Base-by-base conservation (phyloP, 1,140 invertebrate genomes). In the Apocrypta bakeri region DNA sequence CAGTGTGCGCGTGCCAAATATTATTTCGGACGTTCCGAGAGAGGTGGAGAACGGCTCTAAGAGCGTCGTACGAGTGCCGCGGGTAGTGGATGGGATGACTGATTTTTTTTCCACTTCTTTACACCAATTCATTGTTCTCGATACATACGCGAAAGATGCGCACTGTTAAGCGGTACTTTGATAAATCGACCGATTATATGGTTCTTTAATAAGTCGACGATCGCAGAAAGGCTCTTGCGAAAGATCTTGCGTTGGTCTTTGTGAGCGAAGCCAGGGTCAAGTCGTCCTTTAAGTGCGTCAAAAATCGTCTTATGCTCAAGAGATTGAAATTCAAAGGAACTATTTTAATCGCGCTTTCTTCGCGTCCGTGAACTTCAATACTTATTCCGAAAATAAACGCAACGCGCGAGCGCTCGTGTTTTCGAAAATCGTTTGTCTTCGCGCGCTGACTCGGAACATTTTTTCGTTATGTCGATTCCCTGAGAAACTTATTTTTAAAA, bases 1-100 rank as follows among this genome's bases (percentile, higher is more conserved):
- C 48, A 56, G 48, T 56, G 21, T 56, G 40, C 72, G 17, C 40
- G 84, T 87, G 86, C 86, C 86, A 87, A 87, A 87, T 85, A 85
- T 87, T 87, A 87, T 87, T 87, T 87, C 82, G 84, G 82, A 85
- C 40, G 83, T 82, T 69, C 17, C 56, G 42, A 29, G 48, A 31
- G 63, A 25, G 63, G 63, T 29, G 63, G 63, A 66, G 27, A 66
- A 66, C 27, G 48, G 17, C 3, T 21, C 17, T 21, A 56, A n/a
- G 48, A 56, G 48, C 48, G 48, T 56, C 48, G 48, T 21, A 56
- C 48, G 48, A n/a, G n/a, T n/a, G n/a, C n/a, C n/a, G n/a, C n/a
- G n/a, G n/a, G n/a, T n/a, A n/a, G n/a, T n/a, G n/a, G n/a, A n/a
- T n/a, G n/a, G n/a, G n/a, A n/a, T 37, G 33, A 37, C 33, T 37